Percentiles rank a stretch among this genome's conserved stretches.
These are phyloP conservation scores for Latrodectus hesperus DNA, from an alignment of 2,888 invertebrate genomes.

Conservation along the genomic window DNA sequence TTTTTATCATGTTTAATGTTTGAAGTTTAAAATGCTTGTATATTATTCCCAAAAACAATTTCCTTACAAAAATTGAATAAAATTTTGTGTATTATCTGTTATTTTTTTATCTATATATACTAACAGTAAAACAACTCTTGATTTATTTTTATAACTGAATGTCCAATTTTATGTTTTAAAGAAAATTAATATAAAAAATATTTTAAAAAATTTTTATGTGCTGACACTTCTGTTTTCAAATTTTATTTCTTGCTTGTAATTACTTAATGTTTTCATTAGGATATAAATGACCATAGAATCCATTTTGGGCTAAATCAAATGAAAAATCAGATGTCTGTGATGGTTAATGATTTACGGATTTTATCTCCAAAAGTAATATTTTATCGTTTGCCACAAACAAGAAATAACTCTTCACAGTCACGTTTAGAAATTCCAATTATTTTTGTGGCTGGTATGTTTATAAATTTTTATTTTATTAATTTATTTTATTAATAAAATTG, in stretches of 20 bases:
- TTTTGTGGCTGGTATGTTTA: constrained; percentile 46
- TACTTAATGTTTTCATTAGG: constrained; percentile 4
- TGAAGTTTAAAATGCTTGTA: too few relatives aligned
- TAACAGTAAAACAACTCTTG: neutral
- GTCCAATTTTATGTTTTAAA: neutral
- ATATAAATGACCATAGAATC: constrained; percentile 30
- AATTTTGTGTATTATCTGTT: neutral
- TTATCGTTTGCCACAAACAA: constrained; percentile 30
- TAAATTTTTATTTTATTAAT: neutral
- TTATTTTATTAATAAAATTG: neutral
- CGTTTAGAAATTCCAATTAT: constrained; percentile 43
- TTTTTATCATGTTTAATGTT: too few relatives aligned
- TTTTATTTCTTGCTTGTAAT: neutral
- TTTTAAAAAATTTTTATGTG: neutral
- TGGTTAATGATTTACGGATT: neutral
- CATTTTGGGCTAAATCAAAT: constrained; percentile 52
- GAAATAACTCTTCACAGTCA: neutral
- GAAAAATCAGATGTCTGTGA: constrained; percentile 17
- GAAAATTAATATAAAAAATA: neutral
- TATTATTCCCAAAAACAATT: too few relatives aligned
- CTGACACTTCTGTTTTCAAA: neutral
- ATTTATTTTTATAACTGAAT: neutral
- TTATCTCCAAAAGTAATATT: constrained; percentile 36
- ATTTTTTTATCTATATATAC: neutral
- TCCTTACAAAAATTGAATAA: too few relatives aligned